Percentiles rank a stretch among this genome's conserved stretches.
phyloP scores from a whole-genome alignment of 2,888 invertebrate species.

The Brenthis ino region DNA sequence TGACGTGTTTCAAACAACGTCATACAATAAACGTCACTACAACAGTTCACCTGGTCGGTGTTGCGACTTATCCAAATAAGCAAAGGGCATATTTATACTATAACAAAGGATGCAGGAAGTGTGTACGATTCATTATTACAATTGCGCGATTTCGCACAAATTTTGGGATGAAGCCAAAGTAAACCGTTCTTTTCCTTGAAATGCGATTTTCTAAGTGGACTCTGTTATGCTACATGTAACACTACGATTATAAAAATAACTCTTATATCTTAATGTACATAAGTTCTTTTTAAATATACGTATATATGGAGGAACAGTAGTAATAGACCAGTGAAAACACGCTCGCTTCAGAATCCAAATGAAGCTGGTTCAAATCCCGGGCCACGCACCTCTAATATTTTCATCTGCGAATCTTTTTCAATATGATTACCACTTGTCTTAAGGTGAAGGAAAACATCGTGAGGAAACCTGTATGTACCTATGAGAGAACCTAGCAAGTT shows the following conservation, averaged over 20 bases:
- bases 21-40: conserved; percentile 16
- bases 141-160: conserved; percentile 30
- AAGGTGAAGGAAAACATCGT: too few relatives aligned
- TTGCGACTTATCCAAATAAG: conserved; percentile 1
- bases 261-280: too few relatives aligned
- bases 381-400: too few relatives aligned
- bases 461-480: too few relatives aligned
- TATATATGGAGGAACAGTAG: too few relatives aligned
- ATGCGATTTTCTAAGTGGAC: conserved; percentile 51
- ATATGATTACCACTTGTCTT: too few relatives aligned
- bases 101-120: conserved; percentile 35
- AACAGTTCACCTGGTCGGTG: conserved; percentile 1
- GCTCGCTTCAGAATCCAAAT: too few relatives aligned
- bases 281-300: too few relatives aligned
- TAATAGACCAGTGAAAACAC: too few relatives aligned
- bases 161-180: conserved; percentile 39
- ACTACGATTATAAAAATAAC: conserved; percentile 20
- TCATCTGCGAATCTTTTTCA: too few relatives aligned
- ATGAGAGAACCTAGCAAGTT: too few relatives aligned
- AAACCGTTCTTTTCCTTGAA: conserved; percentile 50
- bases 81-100: conserved; percentile 13
- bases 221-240: conserved; percentile 43
- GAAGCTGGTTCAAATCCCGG: too few relatives aligned
- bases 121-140: conserved; percentile 20
- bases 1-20: neutral